phyloP scores from a whole-genome alignment of 2,888 invertebrate genomes.

The Sarcophaga subvicina region DNA sequence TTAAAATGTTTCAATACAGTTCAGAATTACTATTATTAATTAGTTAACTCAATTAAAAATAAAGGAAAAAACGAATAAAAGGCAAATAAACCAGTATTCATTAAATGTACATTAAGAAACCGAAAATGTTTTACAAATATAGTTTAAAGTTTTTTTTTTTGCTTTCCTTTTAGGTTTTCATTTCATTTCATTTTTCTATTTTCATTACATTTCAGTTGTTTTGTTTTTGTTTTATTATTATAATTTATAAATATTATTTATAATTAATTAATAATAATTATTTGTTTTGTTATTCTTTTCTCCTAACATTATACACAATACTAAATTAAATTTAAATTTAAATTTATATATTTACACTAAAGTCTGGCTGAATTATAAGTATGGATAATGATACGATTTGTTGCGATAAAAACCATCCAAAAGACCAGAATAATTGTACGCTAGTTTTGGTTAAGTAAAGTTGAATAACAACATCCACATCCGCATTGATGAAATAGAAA shows the following conservation, averaged over 20 bases:
- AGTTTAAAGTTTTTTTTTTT: too few relatives aligned
- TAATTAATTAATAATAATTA: slow-evolving; percentile 40
- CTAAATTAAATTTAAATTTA: slow-evolving; percentile 42
- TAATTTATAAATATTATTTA: slow-evolving; percentile 24
- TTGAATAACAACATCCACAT: not conserved
- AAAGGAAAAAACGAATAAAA: too few relatives aligned
- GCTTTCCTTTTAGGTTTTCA: too few relatives aligned
- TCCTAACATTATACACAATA: slow-evolving; percentile 61
- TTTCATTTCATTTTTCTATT: too few relatives aligned
- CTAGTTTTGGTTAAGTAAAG: slow-evolving; percentile 22
- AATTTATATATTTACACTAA: slow-evolving; percentile 69
- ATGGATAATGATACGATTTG: slow-evolving; percentile 82
- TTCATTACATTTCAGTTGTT: not conserved
- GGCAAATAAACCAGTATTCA: too few relatives aligned
- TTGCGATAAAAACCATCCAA: slow-evolving; percentile 82
- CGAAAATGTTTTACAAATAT: too few relatives aligned
- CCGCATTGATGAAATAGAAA: not conserved
- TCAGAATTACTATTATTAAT: too few relatives aligned
- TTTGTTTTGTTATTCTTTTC: slow-evolving; percentile 38
- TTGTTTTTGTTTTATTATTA: not conserved
- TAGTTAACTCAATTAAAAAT: too few relatives aligned
- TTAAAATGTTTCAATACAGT: too few relatives aligned
- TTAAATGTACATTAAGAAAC: too few relatives aligned
- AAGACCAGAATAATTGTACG: slow-evolving; percentile 79
- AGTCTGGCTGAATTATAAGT: slow-evolving; percentile 80